Evolutionary conservation across 92 coral and sea anemone species (phyloP).

Genomic region (Chrysogorgia sp.): DNA sequence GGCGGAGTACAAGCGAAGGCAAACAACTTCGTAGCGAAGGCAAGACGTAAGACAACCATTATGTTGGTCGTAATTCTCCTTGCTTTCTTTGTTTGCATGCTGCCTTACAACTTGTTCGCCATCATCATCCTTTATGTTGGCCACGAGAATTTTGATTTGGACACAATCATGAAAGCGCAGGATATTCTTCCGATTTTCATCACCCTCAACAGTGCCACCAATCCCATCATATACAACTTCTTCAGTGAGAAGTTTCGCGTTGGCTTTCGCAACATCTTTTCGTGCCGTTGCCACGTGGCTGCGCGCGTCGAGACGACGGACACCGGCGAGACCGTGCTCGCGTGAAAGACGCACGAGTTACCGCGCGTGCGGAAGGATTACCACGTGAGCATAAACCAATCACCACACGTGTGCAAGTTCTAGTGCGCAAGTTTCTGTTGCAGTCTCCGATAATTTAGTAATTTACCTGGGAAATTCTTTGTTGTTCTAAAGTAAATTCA

Average conservation of each 20-base stretch:
- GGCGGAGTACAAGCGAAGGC: neutral
- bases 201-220: constrained; percentile 75
- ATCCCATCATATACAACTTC: constrained; percentile 92
- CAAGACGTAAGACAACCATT: constrained; percentile 79
- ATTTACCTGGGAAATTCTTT: too few relatives aligned
- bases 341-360: constrained; percentile 4
- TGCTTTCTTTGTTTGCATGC: constrained; percentile 73
- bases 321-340: constrained; percentile 16
- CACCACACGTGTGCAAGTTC: too few relatives aligned
- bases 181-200: constrained; percentile 54
- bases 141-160: neutral
- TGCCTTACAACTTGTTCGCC: constrained; percentile 70
- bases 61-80: constrained; percentile 83
- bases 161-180: neutral
- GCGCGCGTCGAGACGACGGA: neutral
- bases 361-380: constrained; percentile 10
- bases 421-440: too few relatives aligned
- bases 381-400: too few relatives aligned
- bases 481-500: too few relatives aligned
- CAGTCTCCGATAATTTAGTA: too few relatives aligned
- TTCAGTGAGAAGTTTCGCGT: constrained; percentile 86
- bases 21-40: constrained; percentile 25
- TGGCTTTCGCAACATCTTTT: constrained; percentile 77
- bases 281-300: constrained; percentile 47
- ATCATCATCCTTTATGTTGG: constrained; percentile 38